Evolutionary conservation across 2,113 vertebrate genomes (phyloP).

Genomic region (Pteropus alecto): DNA sequence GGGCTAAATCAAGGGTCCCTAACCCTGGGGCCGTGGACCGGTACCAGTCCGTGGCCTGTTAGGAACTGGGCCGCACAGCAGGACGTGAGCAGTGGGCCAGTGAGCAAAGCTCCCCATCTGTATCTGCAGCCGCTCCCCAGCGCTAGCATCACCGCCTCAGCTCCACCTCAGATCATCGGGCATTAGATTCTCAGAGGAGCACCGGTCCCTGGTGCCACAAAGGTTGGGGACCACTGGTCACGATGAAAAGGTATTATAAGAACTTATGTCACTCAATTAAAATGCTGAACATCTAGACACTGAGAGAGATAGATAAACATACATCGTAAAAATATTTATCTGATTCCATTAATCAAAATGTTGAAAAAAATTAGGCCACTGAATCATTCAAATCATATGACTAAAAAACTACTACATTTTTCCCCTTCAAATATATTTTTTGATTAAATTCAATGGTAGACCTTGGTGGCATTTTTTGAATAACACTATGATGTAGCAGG

Average conservation of each 20-base stretch:
- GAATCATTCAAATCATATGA: neutral
- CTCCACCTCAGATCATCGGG: too few species aligned
- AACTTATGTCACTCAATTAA: neutral
- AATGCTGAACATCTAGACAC: neutral
- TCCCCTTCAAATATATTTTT: constrained; percentile 10
- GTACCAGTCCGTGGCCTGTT: too few species aligned
- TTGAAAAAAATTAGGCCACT: neutral
- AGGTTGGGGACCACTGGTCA: too few species aligned
- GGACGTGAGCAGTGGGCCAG: too few species aligned
- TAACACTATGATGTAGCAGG: neutral
- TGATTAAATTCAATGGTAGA: neutral
- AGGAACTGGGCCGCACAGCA: too few species aligned
- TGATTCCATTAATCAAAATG: neutral
- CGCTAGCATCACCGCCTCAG: too few species aligned
- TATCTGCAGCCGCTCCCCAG: too few species aligned
- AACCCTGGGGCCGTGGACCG: too few species aligned
- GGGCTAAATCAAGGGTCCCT: neutral
- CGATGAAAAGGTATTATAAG: neutral
- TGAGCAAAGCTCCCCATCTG: too few species aligned
- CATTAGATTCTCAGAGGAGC: too few species aligned
- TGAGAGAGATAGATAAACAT: neutral
- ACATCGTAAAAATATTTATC: neutral
- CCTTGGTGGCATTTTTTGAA: neutral
- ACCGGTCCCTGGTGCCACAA: too few species aligned
- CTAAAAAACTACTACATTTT: neutral